A percentile compares a stretch with the other conserved stretches of the same genome.
Evolutionary conservation across 1,140 invertebrate genomes (phyloP).

Genomic region (Procambarus clarkii): DNA sequence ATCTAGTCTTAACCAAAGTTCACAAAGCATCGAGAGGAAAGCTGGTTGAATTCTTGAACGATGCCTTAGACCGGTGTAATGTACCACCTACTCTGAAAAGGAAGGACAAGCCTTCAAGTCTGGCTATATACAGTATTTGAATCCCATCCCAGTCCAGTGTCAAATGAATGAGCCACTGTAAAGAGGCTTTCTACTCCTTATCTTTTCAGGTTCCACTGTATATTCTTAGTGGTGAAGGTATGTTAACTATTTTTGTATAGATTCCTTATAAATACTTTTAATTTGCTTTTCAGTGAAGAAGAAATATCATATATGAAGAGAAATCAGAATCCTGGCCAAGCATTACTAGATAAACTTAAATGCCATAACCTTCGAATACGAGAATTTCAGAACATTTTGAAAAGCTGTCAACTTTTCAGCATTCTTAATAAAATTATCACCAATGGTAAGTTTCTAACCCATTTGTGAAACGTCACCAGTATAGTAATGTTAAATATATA

Average conservation of each 20-base stretch:
- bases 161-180: too few relatives aligned
- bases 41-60: too few relatives aligned
- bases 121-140: too few relatives aligned
- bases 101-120: too few relatives aligned
- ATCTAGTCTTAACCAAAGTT: too few relatives aligned
- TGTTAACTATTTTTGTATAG: background rate
- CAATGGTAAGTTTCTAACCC: background rate
- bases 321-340: background rate
- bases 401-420: background rate
- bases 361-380: background rate
- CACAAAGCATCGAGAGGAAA: too few relatives aligned
- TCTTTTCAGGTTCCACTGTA: background rate
- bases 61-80: too few relatives aligned
- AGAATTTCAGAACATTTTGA: background rate
- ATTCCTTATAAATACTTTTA: background rate
- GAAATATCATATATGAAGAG: background rate
- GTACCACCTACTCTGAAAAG: too few relatives aligned
- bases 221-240: background rate
- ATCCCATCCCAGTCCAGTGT: too few relatives aligned
- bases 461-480: background rate
- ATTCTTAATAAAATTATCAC: background rate
- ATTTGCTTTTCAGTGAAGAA: background rate
- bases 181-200: too few relatives aligned
- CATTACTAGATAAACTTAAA: background rate
- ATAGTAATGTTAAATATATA: too few relatives aligned